A percentile compares a stretch with the other conserved stretches of the same genome.
Evolutionary conservation across 2,797 vertebrate species (phyloP).

Genomic region (Lepilemur septentrionalis): DNA sequence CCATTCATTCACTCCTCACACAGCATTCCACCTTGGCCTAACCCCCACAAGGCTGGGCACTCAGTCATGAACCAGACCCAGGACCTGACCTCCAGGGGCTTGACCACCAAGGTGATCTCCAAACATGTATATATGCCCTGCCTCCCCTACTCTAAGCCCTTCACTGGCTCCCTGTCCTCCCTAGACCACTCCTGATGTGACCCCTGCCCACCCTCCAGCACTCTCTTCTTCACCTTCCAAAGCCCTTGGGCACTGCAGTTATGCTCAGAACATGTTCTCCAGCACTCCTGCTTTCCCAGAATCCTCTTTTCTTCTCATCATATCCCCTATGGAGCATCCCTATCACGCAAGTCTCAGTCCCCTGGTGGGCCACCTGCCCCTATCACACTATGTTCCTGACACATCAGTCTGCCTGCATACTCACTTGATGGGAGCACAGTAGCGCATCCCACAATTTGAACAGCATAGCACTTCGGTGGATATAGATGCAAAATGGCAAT

Average conservation of each 20-base stretch:
- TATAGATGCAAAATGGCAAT: not conserved
- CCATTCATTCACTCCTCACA: not conserved
- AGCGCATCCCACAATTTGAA: not conserved
- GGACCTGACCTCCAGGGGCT: not conserved
- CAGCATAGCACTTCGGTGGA: not conserved
- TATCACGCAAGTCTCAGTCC: not conserved
- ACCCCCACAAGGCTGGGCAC: not conserved
- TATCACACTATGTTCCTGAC: not conserved
- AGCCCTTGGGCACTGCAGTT: not conserved
- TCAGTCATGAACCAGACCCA: not conserved
- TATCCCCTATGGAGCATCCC: not conserved
- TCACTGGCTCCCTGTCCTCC: not conserved
- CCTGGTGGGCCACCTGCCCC: not conserved
- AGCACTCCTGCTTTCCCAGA: not conserved
- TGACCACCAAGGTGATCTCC: not conserved
- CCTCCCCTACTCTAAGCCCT: not conserved
- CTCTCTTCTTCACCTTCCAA: not conserved
- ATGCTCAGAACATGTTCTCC: not conserved
- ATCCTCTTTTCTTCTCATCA: not conserved
- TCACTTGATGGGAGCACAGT: not conserved
- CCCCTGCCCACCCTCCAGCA: not conserved
- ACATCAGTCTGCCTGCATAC: not conserved
- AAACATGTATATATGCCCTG: not conserved
- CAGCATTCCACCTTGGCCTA: not conserved
- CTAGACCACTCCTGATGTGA: not conserved